Evolutionary conservation across 2,797 vertebrate genomes (phyloP), one percentile per base, ranked within the genome.

Genomic region (Muscicapa comitata): DNA sequence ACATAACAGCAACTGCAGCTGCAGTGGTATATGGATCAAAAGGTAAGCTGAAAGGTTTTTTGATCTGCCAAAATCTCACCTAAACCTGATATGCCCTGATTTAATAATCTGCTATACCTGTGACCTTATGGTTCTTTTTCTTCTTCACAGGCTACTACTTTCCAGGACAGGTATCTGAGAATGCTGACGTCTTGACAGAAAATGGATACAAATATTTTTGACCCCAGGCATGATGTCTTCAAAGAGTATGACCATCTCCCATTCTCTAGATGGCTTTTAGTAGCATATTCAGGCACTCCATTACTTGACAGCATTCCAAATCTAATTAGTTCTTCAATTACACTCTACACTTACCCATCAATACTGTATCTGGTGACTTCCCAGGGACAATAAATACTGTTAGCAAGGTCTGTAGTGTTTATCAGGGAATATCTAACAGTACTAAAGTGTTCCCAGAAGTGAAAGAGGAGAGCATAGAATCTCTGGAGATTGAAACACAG

Each of bases 251-350:
- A 74, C 37, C 47, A 55, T 53, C 16, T 92, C 48, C 37, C 6
- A 1, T 37, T 76, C 45, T 90, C 86, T 87, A 26, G 55, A 37
- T 2, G 3, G 51, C 25, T 89, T 91, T 89, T 82, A 89, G 84
- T 21, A 74, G 59, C 40, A 25, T 51, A 72, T 58, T 90, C 71
- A 86, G 63, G 54, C 47, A 91, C 76, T 65, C 47, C 38, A 75
- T 86, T 86, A 58, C 3, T 6, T 77, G 94, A 85, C 38, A 61
- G 21, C 2, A 2, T 66, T 94, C 70, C 43, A 91, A 89, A 83
- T 86, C 26, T 25, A 75, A 72, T 91, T 94, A 86, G 55, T 63
- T 93, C 85, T 72, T 88, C 80, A 80, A 37, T 86, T 51, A 82
- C 47, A 19, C 75, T 83, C 59, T 70, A 83, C 66, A 48, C 14